phyloP scores from a whole-genome alignment of 2,797 vertebrate species.

The Chaenodraco wilsoni region DNA sequence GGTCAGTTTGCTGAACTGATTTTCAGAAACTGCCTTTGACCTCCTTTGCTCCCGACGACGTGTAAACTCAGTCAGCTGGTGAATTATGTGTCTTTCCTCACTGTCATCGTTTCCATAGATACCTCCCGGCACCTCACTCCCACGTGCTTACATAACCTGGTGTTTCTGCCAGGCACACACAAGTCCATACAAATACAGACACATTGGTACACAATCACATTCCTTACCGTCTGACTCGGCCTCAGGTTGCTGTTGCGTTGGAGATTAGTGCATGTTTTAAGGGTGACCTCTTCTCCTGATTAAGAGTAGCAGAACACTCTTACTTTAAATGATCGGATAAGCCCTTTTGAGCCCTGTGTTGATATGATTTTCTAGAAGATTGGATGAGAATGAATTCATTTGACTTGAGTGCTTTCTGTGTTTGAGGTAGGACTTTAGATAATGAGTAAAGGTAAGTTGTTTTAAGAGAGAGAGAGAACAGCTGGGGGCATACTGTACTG shows the following conservation, averaged over 20 bases:
- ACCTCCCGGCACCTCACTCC: constrained; percentile 61
- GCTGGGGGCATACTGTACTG: constrained; percentile 11
- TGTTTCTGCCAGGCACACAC: constrained; percentile 49
- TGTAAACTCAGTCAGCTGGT: constrained; percentile 26
- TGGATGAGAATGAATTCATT: constrained; percentile 7
- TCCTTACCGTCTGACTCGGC: constrained; percentile 39
- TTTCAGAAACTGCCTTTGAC: constrained; percentile 39
- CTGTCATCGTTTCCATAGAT: constrained; percentile 71
- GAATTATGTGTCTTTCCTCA: constrained; percentile 42
- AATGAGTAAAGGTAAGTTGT: constrained; percentile 34
- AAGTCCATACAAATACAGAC: constrained; percentile 33
- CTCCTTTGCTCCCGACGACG: constrained; percentile 11
- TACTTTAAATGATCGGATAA: not conserved
- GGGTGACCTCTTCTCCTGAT: not conserved
- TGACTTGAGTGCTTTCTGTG: constrained; percentile 17
- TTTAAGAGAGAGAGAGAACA: constrained; percentile 11
- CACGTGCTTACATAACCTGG: constrained; percentile 65
- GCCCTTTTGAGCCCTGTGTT: constrained; percentile 8
- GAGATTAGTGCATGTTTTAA: constrained; percentile 31
- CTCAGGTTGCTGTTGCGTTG: constrained; percentile 28
- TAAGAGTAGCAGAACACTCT: not conserved
- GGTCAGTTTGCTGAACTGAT: not conserved
- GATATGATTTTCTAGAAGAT: not conserved
- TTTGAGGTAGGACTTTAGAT: constrained; percentile 41
- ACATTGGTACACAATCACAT: constrained; percentile 18